Evolutionary conservation across 2,888 invertebrate genomes (phyloP), one percentile per base, ranked within the genome.

Genomic region (Torymus tubicola): DNA sequence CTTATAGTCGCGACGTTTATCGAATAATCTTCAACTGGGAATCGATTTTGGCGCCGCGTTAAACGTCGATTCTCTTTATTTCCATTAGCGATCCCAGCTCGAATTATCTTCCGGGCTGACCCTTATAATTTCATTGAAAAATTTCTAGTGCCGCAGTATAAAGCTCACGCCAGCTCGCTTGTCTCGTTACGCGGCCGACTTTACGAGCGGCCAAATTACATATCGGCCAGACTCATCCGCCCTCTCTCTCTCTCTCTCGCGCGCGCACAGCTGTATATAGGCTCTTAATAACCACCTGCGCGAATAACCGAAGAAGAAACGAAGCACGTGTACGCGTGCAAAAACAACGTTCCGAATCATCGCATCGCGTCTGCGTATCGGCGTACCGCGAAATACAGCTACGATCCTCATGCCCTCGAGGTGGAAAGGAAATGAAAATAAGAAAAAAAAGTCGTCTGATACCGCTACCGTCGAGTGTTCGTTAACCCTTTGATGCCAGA

Each of bases 51-150:
- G 31, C 3, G 31, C 31, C 31, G 31, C 31, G 31, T 31, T 1
- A 31, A 31, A 31, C 31, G 31, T 31, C 8, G 31, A 31, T 31
- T 31, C 31, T 31, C 31, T 31, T 31, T 31, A 31, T 31, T 31
- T 2, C 31, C 31, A 31, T 31, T 31, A 31, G 31, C 31, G 31
- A 31, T 31, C 31, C 4, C 31, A 0, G 3, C 31, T 31, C 31
- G 31, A 31, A 53, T 53, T 67, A 52, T 13, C 53, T 13, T 52
- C 52, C 31, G 11, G 14, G 14, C 57, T 18, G 11, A 24, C 21
- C 57, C 16, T 69, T 61, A 61, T 61, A 58, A 16, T 58, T 68
- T 68, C 3, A 68, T 68, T 18, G 52, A 68, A 68, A 68, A 68
- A 16, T 68, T 55, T 18, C 18, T 55, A 68, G 55, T 55, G 55